Evolutionary conservation across 2,888 invertebrate genomes (phyloP), one percentile per base, ranked within the genome.

Genomic region (Aproaerema taeniolella): DNA sequence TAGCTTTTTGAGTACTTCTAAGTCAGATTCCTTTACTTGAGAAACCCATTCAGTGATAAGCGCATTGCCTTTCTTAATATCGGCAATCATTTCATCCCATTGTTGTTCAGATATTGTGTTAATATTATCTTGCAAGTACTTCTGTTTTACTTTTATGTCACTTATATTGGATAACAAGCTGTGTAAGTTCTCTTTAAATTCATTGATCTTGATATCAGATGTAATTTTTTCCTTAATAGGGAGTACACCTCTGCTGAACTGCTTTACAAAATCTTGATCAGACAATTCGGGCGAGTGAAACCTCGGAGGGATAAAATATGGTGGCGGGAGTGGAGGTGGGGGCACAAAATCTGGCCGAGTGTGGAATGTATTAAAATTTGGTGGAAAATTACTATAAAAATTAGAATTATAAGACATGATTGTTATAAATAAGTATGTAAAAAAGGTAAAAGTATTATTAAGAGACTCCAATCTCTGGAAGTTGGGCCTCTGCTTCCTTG

Each of bases 401-500:
- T 71, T 68, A 59, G 58, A 54, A 55, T 76, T 72, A 66, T 64
- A 66, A 50, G 78, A 73, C 85, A 85, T 85, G 82, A 83, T 85
- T 85, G 47, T 55, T 58, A 55, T 52, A 50, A 59, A 61, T 60
- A 60, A 59, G 52, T 58, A 56, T 58, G 47, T 55, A 57, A 58
- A 62, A 58, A 53, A 57, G 59, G 50, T 61, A 45, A 33, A 47
- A 42, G 34, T 58, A 43, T 34, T 41, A 38, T 47, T 54, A 61
- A 58, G 38, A 14, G 42, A 60, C 53, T 39, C 63, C 54, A 30
- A 70, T 53, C 37, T 85, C 78, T 0, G 88, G 85, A 34, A 91
- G 70, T 55, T 90, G 89, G n/a, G 67, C 55, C 56, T 91, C 89
- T 1, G 92, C 91, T 43, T 92, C 93, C 53, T 89, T 89, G 2